Conservation (phyloP, 2,113 vertebrate genomes). For the Indri indri region DNA sequence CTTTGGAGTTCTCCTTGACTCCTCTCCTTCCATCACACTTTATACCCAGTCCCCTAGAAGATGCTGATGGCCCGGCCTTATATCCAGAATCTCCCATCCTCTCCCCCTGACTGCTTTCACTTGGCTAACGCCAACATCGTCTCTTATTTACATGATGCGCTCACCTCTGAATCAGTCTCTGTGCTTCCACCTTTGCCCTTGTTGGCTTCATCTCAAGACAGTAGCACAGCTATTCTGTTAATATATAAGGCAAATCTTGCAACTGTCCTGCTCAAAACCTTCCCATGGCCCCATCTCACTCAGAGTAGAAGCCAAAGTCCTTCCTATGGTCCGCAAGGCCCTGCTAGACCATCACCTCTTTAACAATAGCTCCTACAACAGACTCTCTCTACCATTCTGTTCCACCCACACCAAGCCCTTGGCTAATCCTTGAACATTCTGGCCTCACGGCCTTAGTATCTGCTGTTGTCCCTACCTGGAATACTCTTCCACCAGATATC, state of each 20-base stretch:
- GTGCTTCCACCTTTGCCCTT: not conserved
- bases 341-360: not conserved
- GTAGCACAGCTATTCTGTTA: not conserved
- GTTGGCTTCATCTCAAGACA: not conserved
- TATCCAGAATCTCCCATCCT: not conserved
- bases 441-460: not conserved
- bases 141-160: not conserved
- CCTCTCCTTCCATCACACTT: not conserved
- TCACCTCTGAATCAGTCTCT: not conserved
- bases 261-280: not conserved
- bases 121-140: not conserved
- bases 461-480: not conserved
- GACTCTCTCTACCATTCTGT: not conserved
- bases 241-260: not conserved
- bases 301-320: not conserved
- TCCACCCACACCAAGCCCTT: not conserved
- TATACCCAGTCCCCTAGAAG: too few species aligned
- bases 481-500: not conserved
- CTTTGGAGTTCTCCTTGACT: not conserved
- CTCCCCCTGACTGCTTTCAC: not conserved
- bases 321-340: not conserved
- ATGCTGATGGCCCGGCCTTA: not conserved
- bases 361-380: not conserved
- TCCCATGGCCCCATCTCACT: not conserved
- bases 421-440: not conserved